These are phyloP conservation scores for Celastrina argiolus DNA, from an alignment of 2,888 invertebrate genomes.

Conservation along the genomic window DNA sequence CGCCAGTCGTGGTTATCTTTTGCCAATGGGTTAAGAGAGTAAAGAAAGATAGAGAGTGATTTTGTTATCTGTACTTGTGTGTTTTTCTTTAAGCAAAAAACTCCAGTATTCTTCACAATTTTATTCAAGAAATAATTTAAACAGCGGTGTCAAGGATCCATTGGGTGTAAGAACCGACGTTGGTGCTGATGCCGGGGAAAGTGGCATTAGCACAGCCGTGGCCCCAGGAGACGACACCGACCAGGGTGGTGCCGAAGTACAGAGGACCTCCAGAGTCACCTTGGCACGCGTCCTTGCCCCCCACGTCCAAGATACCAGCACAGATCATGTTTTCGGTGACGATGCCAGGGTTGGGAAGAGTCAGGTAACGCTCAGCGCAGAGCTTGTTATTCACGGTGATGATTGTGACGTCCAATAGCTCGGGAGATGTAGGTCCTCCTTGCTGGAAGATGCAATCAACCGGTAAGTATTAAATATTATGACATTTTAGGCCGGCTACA, in stretches of 20 bases:
- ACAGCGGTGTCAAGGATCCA: conserved; percentile 31
- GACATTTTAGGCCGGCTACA: too few species aligned
- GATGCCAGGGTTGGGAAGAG: conserved; percentile 36
- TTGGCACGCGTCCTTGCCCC: conserved; percentile 44
- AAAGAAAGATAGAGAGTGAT: too few species aligned
- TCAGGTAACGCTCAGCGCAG: conserved; percentile 51
- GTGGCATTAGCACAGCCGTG: conserved; percentile 53
- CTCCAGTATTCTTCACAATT: neutral
- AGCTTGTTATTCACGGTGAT: conserved; percentile 47
- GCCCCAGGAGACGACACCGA: conserved; percentile 63
- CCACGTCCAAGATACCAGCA: conserved; percentile 49
- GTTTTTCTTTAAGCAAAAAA: too few species aligned
- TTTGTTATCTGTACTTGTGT: too few species aligned
- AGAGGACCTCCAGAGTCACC: conserved; percentile 51
- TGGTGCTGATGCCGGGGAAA: conserved; percentile 61
- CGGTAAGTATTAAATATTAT: too few species aligned
- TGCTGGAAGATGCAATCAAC: conserved; percentile 20
- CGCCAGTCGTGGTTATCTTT: too few species aligned
- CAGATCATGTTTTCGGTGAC: conserved; percentile 57
- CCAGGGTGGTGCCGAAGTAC: conserved; percentile 42
- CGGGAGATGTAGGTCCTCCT: conserved; percentile 37
- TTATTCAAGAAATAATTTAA: neutral
- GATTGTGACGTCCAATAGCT: conserved; percentile 42
- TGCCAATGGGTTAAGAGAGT: too few species aligned
- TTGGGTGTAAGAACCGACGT: conserved; percentile 41